Percentiles rank a stretch among this genome's conserved stretches.
phyloP scores from a whole-genome alignment of 2,888 invertebrate species.

The Tineola bisselliella region DNA sequence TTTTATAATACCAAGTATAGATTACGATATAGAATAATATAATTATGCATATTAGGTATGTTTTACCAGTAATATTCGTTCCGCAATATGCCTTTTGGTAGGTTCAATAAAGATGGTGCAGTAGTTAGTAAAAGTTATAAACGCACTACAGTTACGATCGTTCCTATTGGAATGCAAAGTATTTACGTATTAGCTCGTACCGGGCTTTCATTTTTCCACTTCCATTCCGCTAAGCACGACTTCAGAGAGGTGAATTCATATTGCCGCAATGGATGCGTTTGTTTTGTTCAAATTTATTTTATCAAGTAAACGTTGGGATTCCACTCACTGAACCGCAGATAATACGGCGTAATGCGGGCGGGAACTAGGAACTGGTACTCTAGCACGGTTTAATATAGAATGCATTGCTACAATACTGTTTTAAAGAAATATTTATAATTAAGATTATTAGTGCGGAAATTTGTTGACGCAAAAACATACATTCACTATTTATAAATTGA shows the following conservation, averaged over 20 bases:
- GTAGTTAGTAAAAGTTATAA: not conserved
- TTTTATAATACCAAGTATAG: too few species aligned
- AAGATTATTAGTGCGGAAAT: not conserved
- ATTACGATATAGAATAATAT: too few species aligned
- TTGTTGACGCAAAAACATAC: too few species aligned
- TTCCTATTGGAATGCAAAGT: slow-evolving; percentile 45
- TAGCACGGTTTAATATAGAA: not conserved
- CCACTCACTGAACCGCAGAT: slow-evolving; percentile 49
- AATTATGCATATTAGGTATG: too few species aligned
- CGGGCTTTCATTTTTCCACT: slow-evolving; percentile 55
- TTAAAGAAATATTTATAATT: not conserved
- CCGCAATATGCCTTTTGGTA: too few species aligned
- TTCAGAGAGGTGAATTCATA: slow-evolving; percentile 63
- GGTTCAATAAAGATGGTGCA: too few species aligned
- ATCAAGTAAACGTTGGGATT: slow-evolving; percentile 63
- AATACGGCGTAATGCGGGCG: slow-evolving; percentile 55
- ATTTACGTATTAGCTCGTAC: slow-evolving; percentile 58
- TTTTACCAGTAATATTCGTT: too few species aligned
- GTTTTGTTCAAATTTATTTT: slow-evolving; percentile 67
- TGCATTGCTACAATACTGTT: not conserved
- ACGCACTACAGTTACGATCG: not conserved
- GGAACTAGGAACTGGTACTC: not conserved
- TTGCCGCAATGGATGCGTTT: slow-evolving; percentile 60
- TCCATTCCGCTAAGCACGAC: slow-evolving; percentile 60
- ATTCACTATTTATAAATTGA: not conserved